Conservation (phyloP, 2,888 invertebrate genomes). For the Catocala sponsa region DNA sequence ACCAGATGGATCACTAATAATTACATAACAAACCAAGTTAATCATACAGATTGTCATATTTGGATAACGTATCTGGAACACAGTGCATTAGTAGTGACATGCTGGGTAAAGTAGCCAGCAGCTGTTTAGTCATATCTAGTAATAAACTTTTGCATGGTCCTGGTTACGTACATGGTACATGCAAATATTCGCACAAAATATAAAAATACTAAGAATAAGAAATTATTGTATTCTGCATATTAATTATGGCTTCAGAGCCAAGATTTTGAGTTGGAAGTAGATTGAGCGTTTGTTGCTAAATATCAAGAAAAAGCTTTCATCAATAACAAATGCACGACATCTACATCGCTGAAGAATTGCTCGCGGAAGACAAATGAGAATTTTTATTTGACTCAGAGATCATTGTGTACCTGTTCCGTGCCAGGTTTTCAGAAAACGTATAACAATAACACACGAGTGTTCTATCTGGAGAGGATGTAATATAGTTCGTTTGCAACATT, state of each 20-base stretch:
- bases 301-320: conserved; percentile 10
- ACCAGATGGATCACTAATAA: too few species aligned
- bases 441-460: conserved; percentile 20
- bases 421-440: conserved; percentile 18
- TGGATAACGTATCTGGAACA: too few species aligned
- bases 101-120: too few species aligned
- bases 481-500: conserved; percentile 55
- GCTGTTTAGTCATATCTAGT: too few species aligned
- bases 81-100: too few species aligned
- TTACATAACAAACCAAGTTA: too few species aligned
- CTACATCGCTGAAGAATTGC: conserved; percentile 2
- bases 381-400: not conserved
- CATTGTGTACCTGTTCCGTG: conserved; percentile 5
- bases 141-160: too few species aligned
- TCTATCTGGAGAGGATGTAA: conserved; percentile 39
- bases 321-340: conserved; percentile 13
- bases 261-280: not conserved
- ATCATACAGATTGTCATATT: too few species aligned
- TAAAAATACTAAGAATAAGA: not conserved
- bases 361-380: conserved; percentile 1
- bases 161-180: too few species aligned
- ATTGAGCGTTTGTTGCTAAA: not conserved
- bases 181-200: too few species aligned
- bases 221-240: not conserved
- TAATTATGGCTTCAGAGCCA: conserved; percentile 2